These are phyloP conservation scores for Thunnus albacares DNA, from an alignment of 2,797 vertebrate species.

Conservation along the genomic window DNA sequence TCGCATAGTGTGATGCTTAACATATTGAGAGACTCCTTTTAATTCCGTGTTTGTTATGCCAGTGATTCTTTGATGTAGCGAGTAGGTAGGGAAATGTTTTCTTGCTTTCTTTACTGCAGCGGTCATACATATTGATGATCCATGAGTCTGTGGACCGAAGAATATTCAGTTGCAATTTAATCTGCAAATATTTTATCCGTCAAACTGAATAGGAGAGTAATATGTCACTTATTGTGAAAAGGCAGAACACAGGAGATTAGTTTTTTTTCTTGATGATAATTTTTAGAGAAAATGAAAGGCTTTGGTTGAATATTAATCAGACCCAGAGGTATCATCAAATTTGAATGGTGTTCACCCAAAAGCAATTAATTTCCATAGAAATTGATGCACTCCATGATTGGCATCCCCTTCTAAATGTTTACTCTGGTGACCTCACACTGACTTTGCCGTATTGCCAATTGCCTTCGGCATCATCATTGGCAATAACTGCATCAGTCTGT, in stretches of 20 bases:
- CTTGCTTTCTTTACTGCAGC: not conserved
- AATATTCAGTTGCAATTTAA: conserved; percentile 41
- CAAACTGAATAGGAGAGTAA: conserved; percentile 25
- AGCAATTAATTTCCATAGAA: conserved; percentile 65
- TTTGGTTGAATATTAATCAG: conserved; percentile 39
- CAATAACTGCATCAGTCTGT: conserved; percentile 39
- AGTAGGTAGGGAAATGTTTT: not conserved
- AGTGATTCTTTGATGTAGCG: conserved; percentile 19
- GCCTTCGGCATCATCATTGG: conserved; percentile 22
- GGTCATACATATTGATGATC: conserved; percentile 36
- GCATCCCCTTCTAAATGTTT: conserved; percentile 34
- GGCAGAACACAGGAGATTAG: conserved; percentile 18
- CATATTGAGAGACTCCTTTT: not conserved
- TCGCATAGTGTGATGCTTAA: not conserved
- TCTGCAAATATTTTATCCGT: conserved; percentile 37
- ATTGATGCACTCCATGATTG: conserved; percentile 53
- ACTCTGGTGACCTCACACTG: conserved; percentile 39
- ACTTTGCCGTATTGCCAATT: conserved; percentile 49
- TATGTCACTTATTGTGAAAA: conserved; percentile 35
- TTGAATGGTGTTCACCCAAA: conserved; percentile 52
- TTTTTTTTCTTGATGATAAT: conserved; percentile 30
- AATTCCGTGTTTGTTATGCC: not conserved
- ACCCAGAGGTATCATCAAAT: conserved; percentile 33
- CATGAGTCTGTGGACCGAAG: not conserved
- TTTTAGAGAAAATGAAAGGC: conserved; percentile 22